phyloP scores from a whole-genome alignment of 2,888 invertebrate genomes.

The Platypus cylindrus region DNA sequence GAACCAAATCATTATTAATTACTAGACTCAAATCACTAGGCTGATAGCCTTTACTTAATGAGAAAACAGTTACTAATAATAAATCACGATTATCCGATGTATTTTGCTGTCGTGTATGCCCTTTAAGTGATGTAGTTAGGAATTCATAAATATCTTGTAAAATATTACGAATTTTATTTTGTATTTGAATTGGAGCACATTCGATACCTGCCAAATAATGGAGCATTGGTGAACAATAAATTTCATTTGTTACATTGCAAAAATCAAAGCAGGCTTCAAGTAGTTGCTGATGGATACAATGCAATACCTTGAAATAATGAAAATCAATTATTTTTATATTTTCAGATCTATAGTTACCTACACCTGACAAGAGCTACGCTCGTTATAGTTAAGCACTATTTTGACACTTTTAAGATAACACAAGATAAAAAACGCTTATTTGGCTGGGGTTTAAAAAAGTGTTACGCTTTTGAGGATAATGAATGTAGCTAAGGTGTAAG shows the following conservation, averaged over 20 bases:
- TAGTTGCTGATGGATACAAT: constrained; percentile 39
- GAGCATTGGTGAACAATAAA: constrained; percentile 35
- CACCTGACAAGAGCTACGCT: no score
- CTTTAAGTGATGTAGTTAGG: constrained; percentile 37
- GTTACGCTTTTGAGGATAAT: no score
- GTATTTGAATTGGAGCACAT: constrained; percentile 37
- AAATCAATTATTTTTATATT: no score
- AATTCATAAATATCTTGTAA: constrained; percentile 41
- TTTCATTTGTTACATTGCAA: constrained; percentile 29
- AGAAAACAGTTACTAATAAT: constrained; percentile 40
- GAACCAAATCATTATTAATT: constrained; percentile 41
- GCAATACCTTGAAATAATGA: constrained; percentile 21
- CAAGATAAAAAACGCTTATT: no score
- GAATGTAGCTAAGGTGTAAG: background rate
- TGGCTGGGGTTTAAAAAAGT: no score
- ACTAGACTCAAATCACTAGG: constrained; percentile 44
- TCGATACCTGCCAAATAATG: constrained; percentile 46
- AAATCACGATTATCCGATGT: constrained; percentile 32
- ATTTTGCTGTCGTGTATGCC: constrained; percentile 22
- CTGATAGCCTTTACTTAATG: constrained; percentile 40
- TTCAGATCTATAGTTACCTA: no score
- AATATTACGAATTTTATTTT: constrained; percentile 39
- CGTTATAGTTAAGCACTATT: no score
- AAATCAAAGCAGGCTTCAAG: constrained; percentile 43
- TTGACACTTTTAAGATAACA: no score